Conservation (phyloP, 2,113 vertebrate species). For the Egretta garzetta region DNA sequence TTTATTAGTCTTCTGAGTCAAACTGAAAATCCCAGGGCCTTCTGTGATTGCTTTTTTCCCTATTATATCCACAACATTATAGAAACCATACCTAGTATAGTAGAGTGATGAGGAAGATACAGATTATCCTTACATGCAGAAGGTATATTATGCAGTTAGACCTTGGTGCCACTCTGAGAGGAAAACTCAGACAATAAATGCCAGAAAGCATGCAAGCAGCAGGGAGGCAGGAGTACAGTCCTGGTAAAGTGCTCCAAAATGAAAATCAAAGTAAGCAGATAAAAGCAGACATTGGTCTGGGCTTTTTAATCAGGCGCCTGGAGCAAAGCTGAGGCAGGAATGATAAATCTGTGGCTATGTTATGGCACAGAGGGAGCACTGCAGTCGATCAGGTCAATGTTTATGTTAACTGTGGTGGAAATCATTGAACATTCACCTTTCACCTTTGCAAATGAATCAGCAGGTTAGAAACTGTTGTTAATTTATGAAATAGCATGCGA, state of each 20-base stretch:
- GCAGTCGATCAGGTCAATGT: slow-evolving; percentile 36
- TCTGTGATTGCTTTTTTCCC: slow-evolving; percentile 27
- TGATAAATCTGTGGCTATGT: slow-evolving; percentile 47
- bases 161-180: slow-evolving; percentile 34
- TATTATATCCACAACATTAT: neutral
- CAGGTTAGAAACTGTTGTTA: slow-evolving; percentile 28
- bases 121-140: slow-evolving; percentile 1
- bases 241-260: slow-evolving; percentile 43
- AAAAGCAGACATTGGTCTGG: slow-evolving; percentile 51
- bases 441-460: slow-evolving; percentile 55
- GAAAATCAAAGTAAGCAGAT: slow-evolving; percentile 65
- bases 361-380: slow-evolving; percentile 22
- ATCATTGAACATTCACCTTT: slow-evolving; percentile 57
- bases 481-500: slow-evolving; percentile 27
- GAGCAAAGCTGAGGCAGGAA: slow-evolving; percentile 41
- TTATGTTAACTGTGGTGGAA: slow-evolving; percentile 62
- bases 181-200: slow-evolving; percentile 67
- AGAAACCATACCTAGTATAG: neutral
- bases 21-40: neutral
- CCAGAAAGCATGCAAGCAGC: slow-evolving; percentile 39
- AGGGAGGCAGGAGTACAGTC: slow-evolving; percentile 4
- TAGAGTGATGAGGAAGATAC: neutral
- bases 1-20: slow-evolving; percentile 45
- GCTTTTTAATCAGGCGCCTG: slow-evolving; percentile 62
- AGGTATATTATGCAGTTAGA: slow-evolving; percentile 11